phyloP scores from a whole-genome alignment of 2,797 vertebrate species.

The Hypotaenidia philippensis region DNA sequence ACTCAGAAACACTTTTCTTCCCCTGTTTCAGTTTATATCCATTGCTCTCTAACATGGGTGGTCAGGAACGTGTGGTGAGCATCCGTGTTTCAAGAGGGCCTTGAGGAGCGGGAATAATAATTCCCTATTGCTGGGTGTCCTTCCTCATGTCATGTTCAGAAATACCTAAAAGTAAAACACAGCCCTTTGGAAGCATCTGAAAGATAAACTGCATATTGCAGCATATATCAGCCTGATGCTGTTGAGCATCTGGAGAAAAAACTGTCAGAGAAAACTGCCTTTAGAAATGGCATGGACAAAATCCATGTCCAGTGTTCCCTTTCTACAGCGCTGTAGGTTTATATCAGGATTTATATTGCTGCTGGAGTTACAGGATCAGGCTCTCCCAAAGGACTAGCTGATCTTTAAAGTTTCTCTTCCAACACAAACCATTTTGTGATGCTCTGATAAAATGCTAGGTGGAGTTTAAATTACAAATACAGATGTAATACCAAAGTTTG shows the following conservation, averaged over 20 bases:
- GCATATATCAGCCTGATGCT: not conserved
- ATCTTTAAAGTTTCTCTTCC: not conserved
- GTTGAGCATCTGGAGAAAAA: not conserved
- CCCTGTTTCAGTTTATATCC: not conserved
- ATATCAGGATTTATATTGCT: not conserved
- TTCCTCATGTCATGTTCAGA: not conserved
- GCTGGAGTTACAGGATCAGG: not conserved
- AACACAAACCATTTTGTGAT: not conserved
- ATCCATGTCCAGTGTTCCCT: not conserved
- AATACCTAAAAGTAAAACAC: not conserved
- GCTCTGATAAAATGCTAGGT: not conserved
- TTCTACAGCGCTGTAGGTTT: not conserved
- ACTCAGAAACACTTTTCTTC: not conserved
- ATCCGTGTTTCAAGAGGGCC: not conserved
- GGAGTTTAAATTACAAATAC: not conserved
- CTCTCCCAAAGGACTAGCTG: not conserved
- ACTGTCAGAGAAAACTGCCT: not conserved
- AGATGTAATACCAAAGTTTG: not conserved
- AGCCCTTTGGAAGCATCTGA: not conserved
- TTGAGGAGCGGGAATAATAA: not conserved
- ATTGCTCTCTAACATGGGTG: rapidly evolving
- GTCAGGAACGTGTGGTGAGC: not conserved
- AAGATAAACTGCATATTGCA: not conserved
- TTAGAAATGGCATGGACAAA: not conserved
- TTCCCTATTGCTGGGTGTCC: not conserved